Evolutionary conservation across 2,797 vertebrate species (phyloP), one percentile per base, ranked within the genome.

Genomic region (Urophycis tenuis): DNA sequence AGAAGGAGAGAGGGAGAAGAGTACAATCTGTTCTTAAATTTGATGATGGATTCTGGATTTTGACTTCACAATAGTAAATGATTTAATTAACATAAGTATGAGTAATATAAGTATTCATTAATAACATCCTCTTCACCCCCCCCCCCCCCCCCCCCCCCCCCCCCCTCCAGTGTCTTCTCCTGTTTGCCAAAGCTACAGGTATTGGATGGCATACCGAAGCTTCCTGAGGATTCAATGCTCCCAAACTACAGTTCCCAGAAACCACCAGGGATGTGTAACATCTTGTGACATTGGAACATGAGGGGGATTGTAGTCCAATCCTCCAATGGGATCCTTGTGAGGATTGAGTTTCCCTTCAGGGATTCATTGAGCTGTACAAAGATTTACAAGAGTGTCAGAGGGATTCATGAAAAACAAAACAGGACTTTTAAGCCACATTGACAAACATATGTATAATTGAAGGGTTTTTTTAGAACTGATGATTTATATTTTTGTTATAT

Each of bases 141-240:
- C 45, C 22, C 45, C 22, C 22, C 10, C 53, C 5, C 53, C 10
- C 53, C 7, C 45, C 22, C 19, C 5, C 45, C 7, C 45, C 22
- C 45, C 22, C 49, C 8, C 36, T 73, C 8, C 89, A 98, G 98
- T 34, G 96, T 98, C 29, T 98, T 98, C 89, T 94, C 91, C 88
- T 95, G 88, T 91, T 94, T 99, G 95, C 97, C 96, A 97, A 97
- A 96, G 83, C 93, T 99, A 78, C 93, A 96, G 91, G 87, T 90
- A 75, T 91, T 99, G 89, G 97, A 99, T 86, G 97, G 95, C 36
- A 93, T 96, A 85, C 92, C 93, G 35, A 97, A 95, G 80, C 88
- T 97, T 88, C 95, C 95, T 92, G 95, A 96, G 88, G 95, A 98
- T 85, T 92, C 82, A 45, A 85, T 90, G 75, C 88, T 78, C 83